Base-by-base conservation (phyloP, 2,888 invertebrate genomes). In the Apamea sordens region DNA sequence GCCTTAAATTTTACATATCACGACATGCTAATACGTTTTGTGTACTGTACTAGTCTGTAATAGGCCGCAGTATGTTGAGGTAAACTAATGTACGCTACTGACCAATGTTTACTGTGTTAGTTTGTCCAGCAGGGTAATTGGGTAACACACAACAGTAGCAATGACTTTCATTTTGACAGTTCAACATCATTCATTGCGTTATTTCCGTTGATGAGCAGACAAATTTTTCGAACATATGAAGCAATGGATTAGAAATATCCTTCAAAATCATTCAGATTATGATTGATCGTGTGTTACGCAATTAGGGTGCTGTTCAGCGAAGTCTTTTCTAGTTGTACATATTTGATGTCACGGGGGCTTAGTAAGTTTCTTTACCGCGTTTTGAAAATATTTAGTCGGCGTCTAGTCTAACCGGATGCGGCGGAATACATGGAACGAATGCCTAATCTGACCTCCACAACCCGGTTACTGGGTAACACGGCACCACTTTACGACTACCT, bases 1-100 rank as follows among this genome's bases (percentile, higher is more conserved):
- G 80, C 87, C 86, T 88, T 88, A 87, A 89, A 89, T 87, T 88
- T 84, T 77, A 83, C 86, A 77, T 79, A 89, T 90, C 91, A 89
- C 88, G 89, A 87, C 85, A 86, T 88, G 89, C 80, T 89, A 87
- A 89, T 90, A 89, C 85, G 81, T 83, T 88, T 84, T 76, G 70
- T 80, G 69, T 13, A 53, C 67, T 72, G 50, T 75, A n/a, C 36
- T 70, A 47, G n/a, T n/a, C 63, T 61, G 53, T n/a, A 69, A 61
- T 74, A 32, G 44, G 59, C 61, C 41, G 83, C 13, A 44, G 73
- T 84, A 28, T 36, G 59, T 68, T 64, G 32, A 63, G 56, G 36
- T 59, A 63, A 61, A 24, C 36, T 64, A 47, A 67, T 44, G 13
- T 47, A 61, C 24, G 13, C 7, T 59, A 36, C 21, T 67, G 21